Evolutionary conservation across 2,113 vertebrate genomes (phyloP).

Genomic region (Syrrhaptes paradoxus): DNA sequence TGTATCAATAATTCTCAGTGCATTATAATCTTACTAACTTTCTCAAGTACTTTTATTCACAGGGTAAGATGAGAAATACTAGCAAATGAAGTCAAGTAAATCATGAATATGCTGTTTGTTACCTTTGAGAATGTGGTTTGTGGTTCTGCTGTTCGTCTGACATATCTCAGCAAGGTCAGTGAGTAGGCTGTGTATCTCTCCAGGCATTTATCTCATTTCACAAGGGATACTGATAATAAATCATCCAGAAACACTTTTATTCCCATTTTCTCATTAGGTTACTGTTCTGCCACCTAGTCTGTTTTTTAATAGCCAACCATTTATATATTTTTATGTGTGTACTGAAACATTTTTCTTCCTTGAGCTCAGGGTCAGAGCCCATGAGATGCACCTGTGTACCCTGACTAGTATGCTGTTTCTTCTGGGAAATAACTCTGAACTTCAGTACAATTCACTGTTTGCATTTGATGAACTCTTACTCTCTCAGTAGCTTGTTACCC

Average conservation of each 20-base stretch:
- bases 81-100: slow-evolving; percentile 69
- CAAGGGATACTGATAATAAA: slow-evolving; percentile 77
- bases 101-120: slow-evolving; percentile 68
- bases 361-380: slow-evolving; percentile 1
- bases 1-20: neutral
- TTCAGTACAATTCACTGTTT: neutral
- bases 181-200: slow-evolving; percentile 2
- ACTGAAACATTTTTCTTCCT: slow-evolving; percentile 22
- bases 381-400: neutral
- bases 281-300: slow-evolving; percentile 16
- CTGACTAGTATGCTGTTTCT: neutral
- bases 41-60: neutral
- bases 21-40: neutral
- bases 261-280: slow-evolving; percentile 75
- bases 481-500: neutral
- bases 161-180: slow-evolving; percentile 61
- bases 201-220: slow-evolving; percentile 62
- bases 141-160: slow-evolving; percentile 50
- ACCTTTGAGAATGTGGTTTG: slow-evolving; percentile 63
- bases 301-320: slow-evolving; percentile 17
- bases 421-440: neutral
- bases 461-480: neutral
- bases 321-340: slow-evolving; percentile 5
- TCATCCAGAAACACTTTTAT: slow-evolving; percentile 76
- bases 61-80: slow-evolving; percentile 54